A percentile compares a stretch with the other conserved stretches of the same genome.
These are phyloP conservation scores for Drosophila pegasa DNA, from an alignment of 2,888 invertebrate genomes.

Conservation along the genomic window DNA sequence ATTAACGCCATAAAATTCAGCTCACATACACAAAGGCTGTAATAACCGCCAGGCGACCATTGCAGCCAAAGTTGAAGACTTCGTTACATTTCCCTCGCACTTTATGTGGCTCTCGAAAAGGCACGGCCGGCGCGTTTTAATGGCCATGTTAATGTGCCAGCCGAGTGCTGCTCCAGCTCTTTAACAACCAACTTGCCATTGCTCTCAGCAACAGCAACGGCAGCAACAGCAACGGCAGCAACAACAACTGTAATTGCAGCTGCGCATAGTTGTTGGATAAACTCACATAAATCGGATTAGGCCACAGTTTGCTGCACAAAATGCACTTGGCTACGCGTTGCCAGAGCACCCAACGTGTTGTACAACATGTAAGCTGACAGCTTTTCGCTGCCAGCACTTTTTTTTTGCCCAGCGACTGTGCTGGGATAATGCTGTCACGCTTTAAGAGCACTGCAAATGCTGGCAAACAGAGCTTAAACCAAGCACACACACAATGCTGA, in stretches of 20 bases:
- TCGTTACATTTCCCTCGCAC: slow-evolving; percentile 41
- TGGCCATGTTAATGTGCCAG: slow-evolving; percentile 70
- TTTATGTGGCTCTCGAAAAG: slow-evolving; percentile 33
- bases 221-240: neutral
- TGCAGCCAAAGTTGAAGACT: slow-evolving; percentile 57
- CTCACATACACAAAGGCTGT: slow-evolving; percentile 61
- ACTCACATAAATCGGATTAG: slow-evolving; percentile 67
- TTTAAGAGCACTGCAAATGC: neutral
- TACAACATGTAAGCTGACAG: slow-evolving; percentile 10
- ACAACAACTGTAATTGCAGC: slow-evolving; percentile 42
- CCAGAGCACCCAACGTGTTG: neutral
- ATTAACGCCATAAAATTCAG: slow-evolving; percentile 75
- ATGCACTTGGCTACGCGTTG: slow-evolving; percentile 2
- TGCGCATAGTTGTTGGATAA: slow-evolving; percentile 17
- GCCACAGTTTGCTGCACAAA: slow-evolving; percentile 40
- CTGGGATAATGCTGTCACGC: neutral
- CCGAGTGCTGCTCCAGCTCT: slow-evolving; percentile 5
- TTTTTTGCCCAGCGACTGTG: neutral
- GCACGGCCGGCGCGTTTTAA: slow-evolving; percentile 54
- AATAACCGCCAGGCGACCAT: slow-evolving; percentile 73
- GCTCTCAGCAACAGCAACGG: slow-evolving; percentile 5
- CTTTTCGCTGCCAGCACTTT: slow-evolving; percentile 1
- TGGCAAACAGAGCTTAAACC: too few species aligned
- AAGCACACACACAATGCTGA: too few species aligned
- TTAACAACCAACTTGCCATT: neutral